phyloP scores from a whole-genome alignment of 1,140 invertebrate genomes.

The Nasonia giraulti region DNA sequence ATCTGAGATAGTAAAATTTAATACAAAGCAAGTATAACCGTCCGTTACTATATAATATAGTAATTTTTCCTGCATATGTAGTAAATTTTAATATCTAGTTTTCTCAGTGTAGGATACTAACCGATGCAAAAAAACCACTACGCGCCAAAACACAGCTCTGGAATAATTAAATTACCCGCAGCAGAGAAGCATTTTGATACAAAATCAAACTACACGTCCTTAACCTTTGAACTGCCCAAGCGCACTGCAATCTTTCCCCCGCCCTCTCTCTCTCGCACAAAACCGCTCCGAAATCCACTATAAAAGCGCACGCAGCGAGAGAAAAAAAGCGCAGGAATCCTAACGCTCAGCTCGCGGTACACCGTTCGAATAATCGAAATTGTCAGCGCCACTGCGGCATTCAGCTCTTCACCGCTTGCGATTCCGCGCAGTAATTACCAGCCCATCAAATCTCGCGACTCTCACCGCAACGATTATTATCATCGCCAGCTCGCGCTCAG shows the following conservation, averaged over 20 bases:
- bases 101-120: too few species aligned
- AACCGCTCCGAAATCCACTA: background rate
- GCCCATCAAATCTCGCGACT: slow-evolving; percentile 4
- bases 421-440: slow-evolving; percentile 21
- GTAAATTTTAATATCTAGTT: too few species aligned
- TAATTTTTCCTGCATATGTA: too few species aligned
- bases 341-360: background rate
- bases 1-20: too few species aligned
- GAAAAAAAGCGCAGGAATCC: background rate
- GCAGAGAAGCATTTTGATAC: background rate
- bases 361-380: slow-evolving; percentile 24
- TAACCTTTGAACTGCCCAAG: too few species aligned
- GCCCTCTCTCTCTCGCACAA: background rate
- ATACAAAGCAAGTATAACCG: too few species aligned
- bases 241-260: background rate
- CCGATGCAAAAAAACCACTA: too few species aligned
- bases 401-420: background rate
- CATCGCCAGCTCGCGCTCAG: background rate
- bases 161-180: too few species aligned
- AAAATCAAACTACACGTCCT: background rate
- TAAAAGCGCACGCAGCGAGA: background rate
- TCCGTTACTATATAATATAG: too few species aligned
- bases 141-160: too few species aligned
- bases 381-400: background rate
- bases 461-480: slow-evolving; percentile 9